These are phyloP conservation scores for Tupaia tana DNA, from an alignment of 2,113 vertebrate genomes.

Conservation along the genomic window DNA sequence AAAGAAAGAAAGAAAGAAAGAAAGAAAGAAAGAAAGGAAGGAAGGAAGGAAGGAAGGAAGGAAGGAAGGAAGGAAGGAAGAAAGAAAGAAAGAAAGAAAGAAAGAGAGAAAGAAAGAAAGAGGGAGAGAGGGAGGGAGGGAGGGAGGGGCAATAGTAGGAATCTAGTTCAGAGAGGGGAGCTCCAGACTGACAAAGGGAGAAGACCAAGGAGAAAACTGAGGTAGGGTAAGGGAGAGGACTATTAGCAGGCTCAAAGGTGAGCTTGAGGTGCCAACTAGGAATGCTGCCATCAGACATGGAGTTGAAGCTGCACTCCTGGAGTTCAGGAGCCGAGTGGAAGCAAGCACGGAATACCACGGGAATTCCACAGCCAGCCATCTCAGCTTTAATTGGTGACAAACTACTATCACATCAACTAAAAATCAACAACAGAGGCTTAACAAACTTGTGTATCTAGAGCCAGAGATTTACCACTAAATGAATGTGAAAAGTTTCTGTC, in stretches of 20 bases:
- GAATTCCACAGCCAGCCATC: not conserved
- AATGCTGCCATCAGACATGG: rapidly evolving
- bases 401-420: not conserved
- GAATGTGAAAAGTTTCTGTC: not conserved
- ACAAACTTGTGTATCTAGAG: not conserved
- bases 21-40: too few relatives aligned
- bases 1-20: too few relatives aligned
- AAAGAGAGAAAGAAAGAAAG: too few relatives aligned
- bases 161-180: not conserved
- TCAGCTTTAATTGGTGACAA: rapidly evolving
- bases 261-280: not conserved
- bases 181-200: not conserved
- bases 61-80: too few relatives aligned
- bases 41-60: too few relatives aligned
- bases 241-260: not conserved
- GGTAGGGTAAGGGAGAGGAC: not conserved
- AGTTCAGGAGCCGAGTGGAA: not conserved
- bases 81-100: too few relatives aligned
- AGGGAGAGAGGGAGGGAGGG: too few relatives aligned
- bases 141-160: not conserved
- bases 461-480: not conserved
- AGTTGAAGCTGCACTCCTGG: not conserved
- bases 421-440: not conserved
- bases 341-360: not conserved
- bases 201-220: not conserved